Base-by-base conservation (phyloP, 2,113 vertebrate genomes). In the Typhlomys cinereus region DNA sequence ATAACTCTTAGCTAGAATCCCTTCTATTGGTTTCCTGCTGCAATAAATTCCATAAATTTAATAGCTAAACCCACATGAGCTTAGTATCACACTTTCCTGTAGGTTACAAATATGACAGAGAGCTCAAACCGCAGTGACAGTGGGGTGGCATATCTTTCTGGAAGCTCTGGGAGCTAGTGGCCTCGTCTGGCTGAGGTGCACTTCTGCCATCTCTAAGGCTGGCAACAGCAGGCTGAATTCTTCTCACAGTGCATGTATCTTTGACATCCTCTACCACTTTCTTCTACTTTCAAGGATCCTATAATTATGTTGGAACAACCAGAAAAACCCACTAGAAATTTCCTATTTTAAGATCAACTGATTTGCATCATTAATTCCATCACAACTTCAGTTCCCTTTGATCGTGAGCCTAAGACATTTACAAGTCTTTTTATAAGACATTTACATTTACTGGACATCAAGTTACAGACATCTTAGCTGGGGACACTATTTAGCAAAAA, bases 201-300 rank as follows among this genome's bases (percentile, higher is more conserved):
- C 29, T 29, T 46, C 27, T 29, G 78, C 36, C 12, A 3, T 6
- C 54, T 54, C 57, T 41, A 61, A 34, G 34, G 36, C 13, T 48
- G 34, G 21, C 4, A 44, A 54, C 2, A 10, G 46, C 46, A 75
- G 78, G 11, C 15, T 14, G 13, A 50, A 15, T 7, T 11, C 5
- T 31, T 46, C 1, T 67, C 25, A n/a, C 4, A 21, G 2, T 2
- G 0, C 46, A 27, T 31, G n/a, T 74, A 36, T 18, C 29, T n/a
- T 21, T 52, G 79, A 36, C 29, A 46, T 62, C 29, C 34, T 67
- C 57, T 36, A 52, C 79, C 14, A n/a, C 41, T 48, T 21, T 21
- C 21, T 27, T 14, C 48, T 61, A n/a, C 31, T 52, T 81, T 41
- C 9, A 71, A 79, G 34, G n/a, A 7, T 1, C 41, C 6, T 34